Evolutionary conservation across 2,797 vertebrate species (phyloP).

Genomic region (Otus scops): DNA sequence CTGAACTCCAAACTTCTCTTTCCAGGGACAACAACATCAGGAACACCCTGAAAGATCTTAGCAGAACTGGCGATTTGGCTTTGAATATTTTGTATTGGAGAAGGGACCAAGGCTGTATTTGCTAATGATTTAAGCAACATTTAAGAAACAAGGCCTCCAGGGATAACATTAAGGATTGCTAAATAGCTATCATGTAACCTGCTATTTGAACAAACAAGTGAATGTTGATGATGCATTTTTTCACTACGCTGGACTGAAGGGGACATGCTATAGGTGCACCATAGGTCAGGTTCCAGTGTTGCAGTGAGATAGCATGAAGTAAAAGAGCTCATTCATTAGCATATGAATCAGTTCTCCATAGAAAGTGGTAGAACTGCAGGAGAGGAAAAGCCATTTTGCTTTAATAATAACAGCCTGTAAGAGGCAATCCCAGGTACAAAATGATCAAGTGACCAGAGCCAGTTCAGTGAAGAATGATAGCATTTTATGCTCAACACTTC

Average conservation of each 20-base stretch:
- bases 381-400: constrained; percentile 64
- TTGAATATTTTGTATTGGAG: not conserved
- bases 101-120: not conserved
- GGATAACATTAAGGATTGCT: not conserved
- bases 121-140: not conserved
- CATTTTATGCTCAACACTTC: constrained; percentile 59
- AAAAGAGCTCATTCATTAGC: constrained; percentile 54
- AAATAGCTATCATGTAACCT: not conserved
- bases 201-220: not conserved
- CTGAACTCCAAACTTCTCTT: not conserved
- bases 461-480: constrained; percentile 62
- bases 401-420: constrained; percentile 59
- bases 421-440: constrained; percentile 62
- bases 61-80: not conserved
- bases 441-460: constrained; percentile 64
- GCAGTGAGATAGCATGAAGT: not conserved
- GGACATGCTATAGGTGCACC: not conserved
- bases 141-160: not conserved
- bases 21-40: not conserved
- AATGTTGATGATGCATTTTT: not conserved
- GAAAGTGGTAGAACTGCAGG: constrained; percentile 35
- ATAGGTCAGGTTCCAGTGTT: not conserved
- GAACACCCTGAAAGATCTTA: not conserved
- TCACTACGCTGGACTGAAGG: not conserved
- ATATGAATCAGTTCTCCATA: constrained; percentile 61